phyloP scores from a whole-genome alignment of 2,888 invertebrate species.

The Phasia obesa region DNA sequence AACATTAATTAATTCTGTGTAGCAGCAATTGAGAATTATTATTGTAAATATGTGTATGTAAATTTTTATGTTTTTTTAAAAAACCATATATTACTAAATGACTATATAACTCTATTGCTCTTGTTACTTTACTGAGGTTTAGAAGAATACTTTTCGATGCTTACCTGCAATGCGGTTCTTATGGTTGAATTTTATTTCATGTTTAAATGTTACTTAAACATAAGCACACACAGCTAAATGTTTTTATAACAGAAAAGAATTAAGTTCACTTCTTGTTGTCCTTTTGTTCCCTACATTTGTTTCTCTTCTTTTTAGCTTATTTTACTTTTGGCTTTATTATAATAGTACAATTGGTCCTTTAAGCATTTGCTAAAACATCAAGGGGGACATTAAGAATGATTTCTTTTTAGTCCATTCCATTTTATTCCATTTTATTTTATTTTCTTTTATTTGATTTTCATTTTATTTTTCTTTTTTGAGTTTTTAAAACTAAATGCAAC shows the following conservation, averaged over 20 bases:
- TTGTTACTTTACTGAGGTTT: slow-evolving; percentile 70
- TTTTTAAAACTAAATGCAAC: slow-evolving; percentile 61
- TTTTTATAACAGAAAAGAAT: too few relatives aligned
- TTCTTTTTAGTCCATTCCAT: not conserved
- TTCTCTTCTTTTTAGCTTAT: slow-evolving; percentile 2
- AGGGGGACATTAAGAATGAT: slow-evolving; percentile 54
- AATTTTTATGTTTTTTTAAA: not conserved
- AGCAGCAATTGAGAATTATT: not conserved
- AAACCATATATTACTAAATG: not conserved
- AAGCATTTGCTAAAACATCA: slow-evolving; percentile 44
- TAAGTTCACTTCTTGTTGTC: slow-evolving; percentile 46
- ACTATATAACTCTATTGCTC: slow-evolving; percentile 51
- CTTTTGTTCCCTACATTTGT: slow-evolving; percentile 28
- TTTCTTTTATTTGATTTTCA: too few relatives aligned
- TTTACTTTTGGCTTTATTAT: slow-evolving; percentile 23
- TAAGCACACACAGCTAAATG: slow-evolving; percentile 12
- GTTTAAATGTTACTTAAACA: slow-evolving; percentile 66
- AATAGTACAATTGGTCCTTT: slow-evolving; percentile 34
- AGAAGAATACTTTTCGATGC: slow-evolving; percentile 34
- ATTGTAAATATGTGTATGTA: not conserved
- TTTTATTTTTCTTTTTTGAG: too few relatives aligned
- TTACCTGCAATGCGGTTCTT: slow-evolving; percentile 70
- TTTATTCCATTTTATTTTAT: too few relatives aligned
- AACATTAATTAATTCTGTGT: not conserved
- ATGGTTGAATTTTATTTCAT: slow-evolving; percentile 59